These are phyloP conservation scores for Notocelia uddmanniana DNA, from an alignment of 2,888 invertebrate species.

Conservation along the genomic window DNA sequence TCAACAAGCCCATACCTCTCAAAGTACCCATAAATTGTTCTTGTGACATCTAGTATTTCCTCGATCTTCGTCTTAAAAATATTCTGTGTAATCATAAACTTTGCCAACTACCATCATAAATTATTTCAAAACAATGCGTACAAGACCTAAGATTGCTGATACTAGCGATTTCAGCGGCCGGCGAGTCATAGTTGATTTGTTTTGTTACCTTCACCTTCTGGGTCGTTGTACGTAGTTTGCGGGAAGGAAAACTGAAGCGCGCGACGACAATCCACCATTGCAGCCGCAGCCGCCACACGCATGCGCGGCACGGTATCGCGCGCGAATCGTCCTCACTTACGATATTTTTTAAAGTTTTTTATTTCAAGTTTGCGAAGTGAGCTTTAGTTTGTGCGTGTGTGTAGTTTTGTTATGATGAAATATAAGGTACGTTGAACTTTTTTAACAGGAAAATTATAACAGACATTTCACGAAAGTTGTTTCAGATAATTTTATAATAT, in stretches of 20 bases:
- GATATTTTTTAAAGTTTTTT: conserved; percentile 22
- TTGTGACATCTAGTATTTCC: not conserved
- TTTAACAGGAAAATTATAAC: not conserved
- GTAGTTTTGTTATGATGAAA: conserved; percentile 45
- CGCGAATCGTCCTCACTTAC: conserved; percentile 35
- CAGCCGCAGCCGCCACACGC: conserved; percentile 42
- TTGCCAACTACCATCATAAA: conserved; percentile 1
- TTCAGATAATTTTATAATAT: too few relatives aligned
- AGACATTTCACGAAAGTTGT: too few relatives aligned
- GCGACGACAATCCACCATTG: conserved; percentile 34
- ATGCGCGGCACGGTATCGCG: conserved; percentile 46
- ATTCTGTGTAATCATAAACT: not conserved
- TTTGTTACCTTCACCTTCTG: conserved; percentile 47
- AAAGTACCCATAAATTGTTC: not conserved
- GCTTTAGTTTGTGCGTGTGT: conserved; percentile 32
- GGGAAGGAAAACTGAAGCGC: conserved; percentile 48
- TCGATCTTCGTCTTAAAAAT: not conserved
- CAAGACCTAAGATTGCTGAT: conserved; percentile 8
- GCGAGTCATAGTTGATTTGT: conserved; percentile 32
- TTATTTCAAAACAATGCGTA: conserved; percentile 10
- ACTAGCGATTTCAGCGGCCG: conserved; percentile 29
- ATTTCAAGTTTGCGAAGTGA: conserved; percentile 38
- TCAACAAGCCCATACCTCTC: too few relatives aligned
- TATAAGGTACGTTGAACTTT: conserved; percentile 43
- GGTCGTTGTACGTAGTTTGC: conserved; percentile 33